Conservation (phyloP, 2,888 invertebrate species). For the Coenonympha arcania region DNA sequence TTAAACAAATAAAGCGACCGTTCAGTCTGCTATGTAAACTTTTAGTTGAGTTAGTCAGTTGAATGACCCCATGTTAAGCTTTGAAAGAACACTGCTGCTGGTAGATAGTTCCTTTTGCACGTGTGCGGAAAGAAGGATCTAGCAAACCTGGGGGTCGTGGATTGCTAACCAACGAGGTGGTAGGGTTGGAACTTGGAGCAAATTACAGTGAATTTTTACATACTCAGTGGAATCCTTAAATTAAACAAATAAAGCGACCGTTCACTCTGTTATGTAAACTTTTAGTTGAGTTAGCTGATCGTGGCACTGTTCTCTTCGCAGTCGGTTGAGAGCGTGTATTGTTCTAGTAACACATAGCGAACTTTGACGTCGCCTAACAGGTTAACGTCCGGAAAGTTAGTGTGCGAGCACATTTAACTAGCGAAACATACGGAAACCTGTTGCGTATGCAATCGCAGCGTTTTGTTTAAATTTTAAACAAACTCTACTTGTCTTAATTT, state of each 20-base stretch:
- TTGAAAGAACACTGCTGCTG: too few relatives aligned
- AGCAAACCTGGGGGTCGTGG: too few relatives aligned
- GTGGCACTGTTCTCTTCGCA: slow-evolving; percentile 23
- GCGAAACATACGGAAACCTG: slow-evolving; percentile 3
- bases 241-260: background rate
- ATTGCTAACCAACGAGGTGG: too few relatives aligned
- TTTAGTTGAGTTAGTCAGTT: slow-evolving; percentile 24
- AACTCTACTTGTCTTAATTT: too few relatives aligned
- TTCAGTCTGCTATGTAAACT: slow-evolving; percentile 8
- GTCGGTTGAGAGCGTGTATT: slow-evolving; percentile 26
- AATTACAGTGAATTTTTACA: too few relatives aligned
- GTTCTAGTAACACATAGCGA: slow-evolving; percentile 22
- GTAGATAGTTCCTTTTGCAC: too few relatives aligned
- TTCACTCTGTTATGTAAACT: slow-evolving; percentile 9
- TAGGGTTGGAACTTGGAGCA: too few relatives aligned
- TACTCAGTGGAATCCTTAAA: background rate
- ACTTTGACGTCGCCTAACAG: slow-evolving; percentile 31
- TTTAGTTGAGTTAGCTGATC: slow-evolving; percentile 24
- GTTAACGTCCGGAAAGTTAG: slow-evolving; percentile 30
- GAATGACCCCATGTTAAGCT: too few relatives aligned
- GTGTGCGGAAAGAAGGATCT: too few relatives aligned
- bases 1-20: background rate
- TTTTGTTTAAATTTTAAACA: background rate
- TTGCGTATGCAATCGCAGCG: background rate
- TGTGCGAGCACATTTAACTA: slow-evolving; percentile 25